A percentile compares a stretch with the other conserved stretches of the same genome.
Conservation (phyloP, 2,113 vertebrate genomes). For the Rafetus swinhoei region DNA sequence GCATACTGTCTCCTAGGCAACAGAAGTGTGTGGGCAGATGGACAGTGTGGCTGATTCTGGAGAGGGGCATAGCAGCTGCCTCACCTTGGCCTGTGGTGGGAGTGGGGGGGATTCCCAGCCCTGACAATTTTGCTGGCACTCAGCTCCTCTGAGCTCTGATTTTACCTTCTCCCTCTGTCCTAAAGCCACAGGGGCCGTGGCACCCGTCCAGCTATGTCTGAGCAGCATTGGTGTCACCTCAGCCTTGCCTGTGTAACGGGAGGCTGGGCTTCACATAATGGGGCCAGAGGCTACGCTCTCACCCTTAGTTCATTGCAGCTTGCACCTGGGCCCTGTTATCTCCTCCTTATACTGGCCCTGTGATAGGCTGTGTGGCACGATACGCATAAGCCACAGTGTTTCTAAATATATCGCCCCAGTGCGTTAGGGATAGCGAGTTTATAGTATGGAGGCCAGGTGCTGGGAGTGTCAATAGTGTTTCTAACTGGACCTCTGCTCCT, state of each 20-base stretch:
- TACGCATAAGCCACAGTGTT: background rate
- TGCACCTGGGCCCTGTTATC: background rate
- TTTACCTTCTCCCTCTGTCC: background rate
- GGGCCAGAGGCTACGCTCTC: background rate
- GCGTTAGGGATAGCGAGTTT: background rate
- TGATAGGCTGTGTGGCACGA: background rate
- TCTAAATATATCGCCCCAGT: background rate
- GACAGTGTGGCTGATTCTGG: fast-evolving
- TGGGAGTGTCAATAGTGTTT: fast-evolving
- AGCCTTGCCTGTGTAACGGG: background rate
- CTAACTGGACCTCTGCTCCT: background rate
- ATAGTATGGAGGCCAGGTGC: fast-evolving
- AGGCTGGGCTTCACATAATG: background rate
- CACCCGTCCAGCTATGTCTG: background rate
- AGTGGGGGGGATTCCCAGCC: slow-evolving; percentile 10
- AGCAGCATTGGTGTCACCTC: background rate
- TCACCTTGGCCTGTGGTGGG: fast-evolving
- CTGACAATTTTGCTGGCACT: background rate
- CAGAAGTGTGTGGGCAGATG: fast-evolving
- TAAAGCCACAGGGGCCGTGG: fast-evolving
- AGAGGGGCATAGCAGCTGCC: background rate
- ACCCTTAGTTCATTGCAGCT: background rate
- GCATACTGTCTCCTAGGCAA: background rate
- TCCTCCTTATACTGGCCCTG: background rate
- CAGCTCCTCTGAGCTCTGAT: fast-evolving